phyloP scores from a whole-genome alignment of 2,797 vertebrate species.

The Oryzias dopingdopingensis region DNA sequence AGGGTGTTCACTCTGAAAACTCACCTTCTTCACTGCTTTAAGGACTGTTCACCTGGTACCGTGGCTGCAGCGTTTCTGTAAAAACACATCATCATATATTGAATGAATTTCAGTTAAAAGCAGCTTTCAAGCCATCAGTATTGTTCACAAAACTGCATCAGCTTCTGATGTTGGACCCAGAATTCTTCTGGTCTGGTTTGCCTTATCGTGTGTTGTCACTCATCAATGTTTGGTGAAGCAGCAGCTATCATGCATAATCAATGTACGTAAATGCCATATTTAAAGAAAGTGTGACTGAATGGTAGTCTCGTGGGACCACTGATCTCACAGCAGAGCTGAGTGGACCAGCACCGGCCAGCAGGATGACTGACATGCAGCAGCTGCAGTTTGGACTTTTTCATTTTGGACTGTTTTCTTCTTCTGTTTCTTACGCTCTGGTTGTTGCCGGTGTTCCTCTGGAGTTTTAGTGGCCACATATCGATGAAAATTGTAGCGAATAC shows the following conservation, averaged over 20 bases:
- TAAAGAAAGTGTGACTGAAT: slow-evolving; percentile 52
- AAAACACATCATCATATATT: slow-evolving; percentile 18
- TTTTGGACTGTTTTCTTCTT: slow-evolving; percentile 34
- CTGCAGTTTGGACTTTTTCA: slow-evolving; percentile 18
- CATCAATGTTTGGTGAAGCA: slow-evolving; percentile 55
- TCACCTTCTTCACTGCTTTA: too few relatives aligned
- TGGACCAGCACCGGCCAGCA: slow-evolving; percentile 28
- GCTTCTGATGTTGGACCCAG: slow-evolving; percentile 21
- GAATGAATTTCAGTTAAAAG: slow-evolving; percentile 66
- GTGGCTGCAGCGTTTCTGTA: slow-evolving; percentile 34
- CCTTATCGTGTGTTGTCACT: slow-evolving; percentile 39
- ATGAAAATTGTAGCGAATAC: slow-evolving; percentile 70
- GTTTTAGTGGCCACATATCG: slow-evolving; percentile 51
- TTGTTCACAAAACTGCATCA: slow-evolving; percentile 72
- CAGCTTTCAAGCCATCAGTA: slow-evolving; percentile 66
- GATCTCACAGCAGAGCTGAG: slow-evolving; percentile 25
- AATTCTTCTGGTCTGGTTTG: slow-evolving; percentile 9
- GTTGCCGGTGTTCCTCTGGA: slow-evolving; percentile 31
- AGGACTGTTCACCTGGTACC: slow-evolving; percentile 11
- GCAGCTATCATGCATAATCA: slow-evolving; percentile 42
- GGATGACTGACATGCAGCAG: slow-evolving; percentile 20
- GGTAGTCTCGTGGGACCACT: slow-evolving; percentile 55
- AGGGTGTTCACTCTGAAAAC: too few relatives aligned
- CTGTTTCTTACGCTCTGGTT: slow-evolving; percentile 47
- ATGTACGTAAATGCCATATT: slow-evolving; percentile 53